Base-by-base conservation (phyloP, 2,797 vertebrate species). In the Orestias chungarensis region DNA sequence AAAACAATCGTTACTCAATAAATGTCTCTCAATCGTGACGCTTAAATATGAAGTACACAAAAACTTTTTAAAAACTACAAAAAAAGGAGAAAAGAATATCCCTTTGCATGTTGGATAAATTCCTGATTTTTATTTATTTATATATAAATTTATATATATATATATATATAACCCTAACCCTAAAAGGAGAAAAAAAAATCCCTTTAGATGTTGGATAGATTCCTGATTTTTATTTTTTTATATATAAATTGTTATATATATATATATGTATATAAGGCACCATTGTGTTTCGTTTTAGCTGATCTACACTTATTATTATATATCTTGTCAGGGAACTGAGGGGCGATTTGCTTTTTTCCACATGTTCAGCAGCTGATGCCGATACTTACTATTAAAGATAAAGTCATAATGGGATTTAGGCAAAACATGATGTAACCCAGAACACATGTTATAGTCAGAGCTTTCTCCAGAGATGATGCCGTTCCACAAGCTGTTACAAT, bases 321-420 rank as follows among this genome's bases (percentile, higher is more conserved):
- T 35, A 23, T 7, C 31, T 35, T 23, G 29, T 61, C 31, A 29
- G 25, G 40, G n/a, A 38, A 40, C 23, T 15, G 57, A 20, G 2
- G 20, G 23, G 20, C 25, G 1, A 14, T 20, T n/a, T 40, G 20
- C n/a, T 23, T 62, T 25, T 9, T 4, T 8, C 23, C 59, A 62
- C 59, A 96, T 81, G 4, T 84, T 76, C 69, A 95, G 50, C 83
- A 96, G 91, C 29, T 94, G 92, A 62, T 86, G 93, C 3, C 95
- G 88, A 83, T 97, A 97, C 85, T 96, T 97, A 57, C 94, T 89
- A 0, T 95, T 23, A 97, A 92, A 4, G 97, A 96, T 17, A 95
- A 96, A 0, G 96, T 97, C 69, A 97, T 93, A 74, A 97, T 67
- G 0, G 96, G 96, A 76, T 97, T 97, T 42, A 97, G 91, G 86